A percentile compares a stretch with the other conserved stretches of the same genome.
These are phyloP conservation scores for Blomia tropicalis DNA, from an alignment of 2,888 invertebrate genomes.

Conservation along the genomic window DNA sequence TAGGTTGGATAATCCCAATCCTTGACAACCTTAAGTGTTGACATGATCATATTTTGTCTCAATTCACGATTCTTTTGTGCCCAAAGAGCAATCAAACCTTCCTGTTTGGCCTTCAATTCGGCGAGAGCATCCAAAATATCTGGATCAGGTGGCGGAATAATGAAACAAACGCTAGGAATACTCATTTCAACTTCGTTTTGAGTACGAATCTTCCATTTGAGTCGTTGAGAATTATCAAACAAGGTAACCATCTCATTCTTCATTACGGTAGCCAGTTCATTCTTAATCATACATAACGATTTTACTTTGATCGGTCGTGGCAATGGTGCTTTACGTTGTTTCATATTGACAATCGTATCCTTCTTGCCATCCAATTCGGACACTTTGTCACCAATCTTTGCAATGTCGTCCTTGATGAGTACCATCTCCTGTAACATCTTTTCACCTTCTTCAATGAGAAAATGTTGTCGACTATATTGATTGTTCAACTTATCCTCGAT, in stretches of 20 bases:
- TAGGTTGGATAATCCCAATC: constrained; percentile 58
- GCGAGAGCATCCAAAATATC: constrained; percentile 72
- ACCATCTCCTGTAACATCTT: constrained; percentile 82
- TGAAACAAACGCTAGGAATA: constrained; percentile 79
- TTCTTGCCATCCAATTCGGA: constrained; percentile 59
- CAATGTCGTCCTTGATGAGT: constrained; percentile 71
- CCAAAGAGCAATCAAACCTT: constrained; percentile 74
- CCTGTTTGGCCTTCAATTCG: constrained; percentile 61
- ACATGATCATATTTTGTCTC: constrained; percentile 92
- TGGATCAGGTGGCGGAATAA: constrained; percentile 83
- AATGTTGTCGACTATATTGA: constrained; percentile 68
- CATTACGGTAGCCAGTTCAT: constrained; percentile 56
- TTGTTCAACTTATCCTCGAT: constrained; percentile 72
- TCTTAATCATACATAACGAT: constrained; percentile 85
- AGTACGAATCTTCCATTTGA: constrained; percentile 76
- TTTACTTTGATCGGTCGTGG: constrained; percentile 65
- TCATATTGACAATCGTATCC: constrained; percentile 69
- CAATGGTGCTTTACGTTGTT: constrained; percentile 69
- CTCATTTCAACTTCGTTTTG: constrained; percentile 67
- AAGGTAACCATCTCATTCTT: constrained; percentile 78
- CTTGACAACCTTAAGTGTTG: constrained; percentile 89
- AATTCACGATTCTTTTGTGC: constrained; percentile 83
- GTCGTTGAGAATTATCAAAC: constrained; percentile 77
- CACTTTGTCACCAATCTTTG: constrained; percentile 67
- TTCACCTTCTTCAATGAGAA: constrained; percentile 84